phyloP scores from a whole-genome alignment of 1,140 invertebrate genomes.

The Drosophila tani region DNA sequence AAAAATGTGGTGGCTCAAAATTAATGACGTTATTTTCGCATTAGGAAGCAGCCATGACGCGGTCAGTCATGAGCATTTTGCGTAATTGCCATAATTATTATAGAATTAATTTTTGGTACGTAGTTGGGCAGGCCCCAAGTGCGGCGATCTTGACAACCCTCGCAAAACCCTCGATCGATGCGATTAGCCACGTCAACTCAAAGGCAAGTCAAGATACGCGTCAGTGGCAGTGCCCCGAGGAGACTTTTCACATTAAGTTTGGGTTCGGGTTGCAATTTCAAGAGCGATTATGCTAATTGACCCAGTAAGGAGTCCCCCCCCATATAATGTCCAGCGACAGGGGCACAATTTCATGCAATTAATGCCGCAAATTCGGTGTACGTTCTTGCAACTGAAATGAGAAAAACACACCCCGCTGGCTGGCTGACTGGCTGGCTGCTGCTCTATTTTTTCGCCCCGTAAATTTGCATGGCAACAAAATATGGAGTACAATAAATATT shows the following conservation, averaged over 20 bases:
- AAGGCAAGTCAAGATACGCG: constrained; percentile 60
- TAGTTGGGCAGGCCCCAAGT: constrained; percentile 4
- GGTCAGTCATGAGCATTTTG: constrained; percentile 79
- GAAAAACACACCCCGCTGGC: constrained; percentile 35
- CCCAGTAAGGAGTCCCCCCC: constrained; percentile 36
- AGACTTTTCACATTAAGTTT: constrained; percentile 36
- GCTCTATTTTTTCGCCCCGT: constrained; percentile 14
- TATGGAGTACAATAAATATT: constrained; percentile 77
- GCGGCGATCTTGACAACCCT: constrained; percentile 37
- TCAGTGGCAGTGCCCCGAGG: constrained; percentile 51
- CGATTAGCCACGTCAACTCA: constrained; percentile 65
- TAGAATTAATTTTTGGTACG: constrained; percentile 51
- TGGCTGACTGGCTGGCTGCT: neutral
- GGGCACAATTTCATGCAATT: constrained; percentile 65
- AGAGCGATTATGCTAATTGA: constrained; percentile 82
- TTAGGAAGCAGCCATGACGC: constrained; percentile 82
- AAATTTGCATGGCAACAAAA: constrained; percentile 68
- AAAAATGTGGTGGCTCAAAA: constrained; percentile 32
- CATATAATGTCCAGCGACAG: constrained; percentile 22
- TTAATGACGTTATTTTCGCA: constrained; percentile 83
- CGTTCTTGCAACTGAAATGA: constrained; percentile 34
- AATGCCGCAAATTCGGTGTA: constrained; percentile 67
- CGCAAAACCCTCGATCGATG: constrained; percentile 9
- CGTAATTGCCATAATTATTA: constrained; percentile 75
- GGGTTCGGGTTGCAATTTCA: constrained; percentile 69